Evolutionary conservation across 2,113 vertebrate genomes (phyloP).

Genomic region (Myotis lucifugus): DNA sequence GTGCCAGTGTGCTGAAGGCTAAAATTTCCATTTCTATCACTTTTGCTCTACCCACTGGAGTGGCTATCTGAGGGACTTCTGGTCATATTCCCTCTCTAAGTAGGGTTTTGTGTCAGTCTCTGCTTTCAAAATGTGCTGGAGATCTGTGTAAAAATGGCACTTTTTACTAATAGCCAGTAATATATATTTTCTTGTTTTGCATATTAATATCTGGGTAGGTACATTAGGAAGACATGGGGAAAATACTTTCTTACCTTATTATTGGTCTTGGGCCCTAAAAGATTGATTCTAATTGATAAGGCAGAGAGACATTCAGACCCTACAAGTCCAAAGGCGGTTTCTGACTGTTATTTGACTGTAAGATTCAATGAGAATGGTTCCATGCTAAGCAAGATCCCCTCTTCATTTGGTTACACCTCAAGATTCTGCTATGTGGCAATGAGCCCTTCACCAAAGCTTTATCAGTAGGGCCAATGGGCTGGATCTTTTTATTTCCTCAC

Average conservation of each 20-base stretch:
- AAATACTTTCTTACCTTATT: neutral
- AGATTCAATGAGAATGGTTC: neutral
- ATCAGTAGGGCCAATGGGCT: neutral
- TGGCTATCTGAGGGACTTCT: slow-evolving; percentile 49
- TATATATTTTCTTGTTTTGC: slow-evolving; percentile 5
- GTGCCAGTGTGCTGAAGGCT: slow-evolving; percentile 50
- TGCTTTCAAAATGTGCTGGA: slow-evolving; percentile 19
- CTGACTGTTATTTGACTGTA: neutral
- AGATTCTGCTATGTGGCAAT: neutral
- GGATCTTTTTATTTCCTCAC: neutral
- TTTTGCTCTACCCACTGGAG: slow-evolving; percentile 31
- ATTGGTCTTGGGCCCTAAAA: neutral
- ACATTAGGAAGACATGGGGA: neutral
- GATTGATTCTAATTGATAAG: neutral
- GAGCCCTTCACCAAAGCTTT: neutral
- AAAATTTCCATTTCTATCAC: slow-evolving; percentile 69
- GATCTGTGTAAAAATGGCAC: neutral
- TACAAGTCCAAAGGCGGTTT: neutral
- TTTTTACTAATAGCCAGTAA: neutral
- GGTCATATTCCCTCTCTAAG: slow-evolving; percentile 38
- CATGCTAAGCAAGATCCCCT: neutral
- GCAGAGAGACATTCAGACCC: neutral
- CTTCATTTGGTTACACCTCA: neutral
- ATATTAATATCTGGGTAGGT: neutral
- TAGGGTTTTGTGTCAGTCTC: neutral